phyloP scores from a whole-genome alignment of 1,140 invertebrate species.

The Scylla paramamosain region DNA sequence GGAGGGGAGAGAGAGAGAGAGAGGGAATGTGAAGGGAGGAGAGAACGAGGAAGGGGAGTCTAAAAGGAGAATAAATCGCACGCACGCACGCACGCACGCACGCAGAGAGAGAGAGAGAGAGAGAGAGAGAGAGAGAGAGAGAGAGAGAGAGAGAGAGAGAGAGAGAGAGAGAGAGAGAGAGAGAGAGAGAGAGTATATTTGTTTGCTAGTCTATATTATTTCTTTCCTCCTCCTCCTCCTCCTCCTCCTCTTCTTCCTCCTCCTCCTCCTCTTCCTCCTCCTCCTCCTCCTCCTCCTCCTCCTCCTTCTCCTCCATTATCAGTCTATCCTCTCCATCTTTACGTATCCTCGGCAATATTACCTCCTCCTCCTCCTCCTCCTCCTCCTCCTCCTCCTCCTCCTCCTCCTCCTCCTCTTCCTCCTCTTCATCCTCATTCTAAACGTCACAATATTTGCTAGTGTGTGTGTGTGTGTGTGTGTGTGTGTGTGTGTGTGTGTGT shows the following conservation, averaged over 20 bases:
- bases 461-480: not conserved
- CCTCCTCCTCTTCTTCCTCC: not conserved
- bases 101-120: not conserved
- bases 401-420: not conserved
- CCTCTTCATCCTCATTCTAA: not conserved
- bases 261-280: not conserved
- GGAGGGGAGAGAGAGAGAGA: not conserved
- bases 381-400: not conserved
- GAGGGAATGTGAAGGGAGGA: no score
- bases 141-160: not conserved
- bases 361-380: not conserved
- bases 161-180: no score
- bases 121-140: no score
- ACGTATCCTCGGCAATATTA: not conserved
- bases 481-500: not conserved
- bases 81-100: no score
- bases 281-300: constrained; percentile 25
- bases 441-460: not conserved
- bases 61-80: not conserved
- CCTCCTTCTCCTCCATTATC: constrained; percentile 3
- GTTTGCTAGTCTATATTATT: not conserved
- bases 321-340: not conserved
- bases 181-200: not conserved
- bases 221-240: not conserved
- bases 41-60: not conserved